Evolutionary conservation across 1,140 invertebrate species (phyloP).

Genomic region (Planococcus citri): DNA sequence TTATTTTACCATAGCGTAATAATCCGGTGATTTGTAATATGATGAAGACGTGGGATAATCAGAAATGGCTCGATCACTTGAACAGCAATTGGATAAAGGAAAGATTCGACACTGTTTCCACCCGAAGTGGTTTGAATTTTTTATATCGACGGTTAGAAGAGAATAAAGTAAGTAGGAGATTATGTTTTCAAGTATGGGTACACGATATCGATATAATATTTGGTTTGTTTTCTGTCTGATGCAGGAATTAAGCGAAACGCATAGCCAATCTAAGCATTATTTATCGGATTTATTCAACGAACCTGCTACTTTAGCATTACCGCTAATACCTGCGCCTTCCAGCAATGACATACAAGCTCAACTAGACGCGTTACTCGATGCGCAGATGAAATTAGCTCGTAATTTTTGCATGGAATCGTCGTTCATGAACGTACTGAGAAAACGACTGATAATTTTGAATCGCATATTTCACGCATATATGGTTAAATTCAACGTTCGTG

Average conservation of each 20-base stretch:
- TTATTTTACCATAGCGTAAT: too few species aligned
- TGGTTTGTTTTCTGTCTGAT: slow-evolving; percentile 1
- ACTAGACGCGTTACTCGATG: slow-evolving; percentile 34
- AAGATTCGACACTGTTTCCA: slow-evolving; percentile 43
- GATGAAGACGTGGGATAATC: slow-evolving; percentile 24
- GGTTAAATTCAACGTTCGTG: slow-evolving; percentile 38
- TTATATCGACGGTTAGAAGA: slow-evolving; percentile 43
- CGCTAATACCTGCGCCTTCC: not conserved
- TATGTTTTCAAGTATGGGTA: not conserved
- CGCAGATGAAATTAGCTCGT: slow-evolving; percentile 43
- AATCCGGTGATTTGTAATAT: not conserved
- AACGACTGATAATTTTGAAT: slow-evolving; percentile 45
- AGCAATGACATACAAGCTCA: not conserved
- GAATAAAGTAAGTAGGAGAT: slow-evolving; percentile 35
- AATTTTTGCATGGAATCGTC: slow-evolving; percentile 42
- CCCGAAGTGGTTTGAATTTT: slow-evolving; percentile 38
- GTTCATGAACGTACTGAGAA: slow-evolving; percentile 42
- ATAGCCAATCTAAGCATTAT: not conserved
- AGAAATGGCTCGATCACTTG: slow-evolving; percentile 44
- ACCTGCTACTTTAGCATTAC: not conserved
- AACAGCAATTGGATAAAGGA: slow-evolving; percentile 45
- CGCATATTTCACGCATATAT: slow-evolving; percentile 46
- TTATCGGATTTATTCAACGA: slow-evolving; percentile 11
- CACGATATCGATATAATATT: not conserved
- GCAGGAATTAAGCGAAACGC: not conserved